Percentiles rank a stretch among this genome's conserved stretches.
Evolutionary conservation across 1,140 invertebrate species (phyloP).

Genomic region (Zaprionus gabonicus): DNA sequence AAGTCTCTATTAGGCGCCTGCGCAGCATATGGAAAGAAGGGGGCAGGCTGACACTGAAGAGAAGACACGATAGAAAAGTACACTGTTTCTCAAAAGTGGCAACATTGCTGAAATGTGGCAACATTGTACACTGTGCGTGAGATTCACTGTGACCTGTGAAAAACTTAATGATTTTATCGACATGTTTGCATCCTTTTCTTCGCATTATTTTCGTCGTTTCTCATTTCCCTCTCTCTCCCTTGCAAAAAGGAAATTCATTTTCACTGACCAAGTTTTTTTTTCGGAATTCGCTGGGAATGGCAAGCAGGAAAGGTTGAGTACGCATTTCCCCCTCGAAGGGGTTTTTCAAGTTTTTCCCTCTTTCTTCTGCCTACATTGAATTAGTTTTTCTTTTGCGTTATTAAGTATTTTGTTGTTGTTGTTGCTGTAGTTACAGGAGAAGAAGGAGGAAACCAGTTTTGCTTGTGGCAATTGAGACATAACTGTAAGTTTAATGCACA

Average conservation of each 20-base stretch:
- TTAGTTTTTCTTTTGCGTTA: slow-evolving; percentile 36
- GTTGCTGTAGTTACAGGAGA: background rate
- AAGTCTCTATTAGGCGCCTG: slow-evolving; percentile 62
- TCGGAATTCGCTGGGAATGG: slow-evolving; percentile 38
- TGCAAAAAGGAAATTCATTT: slow-evolving; percentile 69
- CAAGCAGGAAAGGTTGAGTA: slow-evolving; percentile 64
- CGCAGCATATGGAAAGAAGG: background rate
- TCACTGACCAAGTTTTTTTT: slow-evolving; percentile 56
- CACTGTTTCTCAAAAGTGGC: background rate
- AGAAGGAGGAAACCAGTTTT: slow-evolving; percentile 51
- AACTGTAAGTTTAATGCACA: slow-evolving; percentile 67
- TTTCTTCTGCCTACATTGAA: slow-evolving; percentile 44
- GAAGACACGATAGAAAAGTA: background rate
- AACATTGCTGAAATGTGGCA: background rate
- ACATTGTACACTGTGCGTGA: background rate
- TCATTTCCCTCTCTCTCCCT: background rate
- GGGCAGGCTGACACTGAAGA: background rate
- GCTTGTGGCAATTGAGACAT: slow-evolving; percentile 62
- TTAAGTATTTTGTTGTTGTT: slow-evolving; percentile 31
- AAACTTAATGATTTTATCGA: slow-evolving; percentile 36
- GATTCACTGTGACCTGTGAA: slow-evolving; percentile 18
- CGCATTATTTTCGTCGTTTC: slow-evolving; percentile 1
- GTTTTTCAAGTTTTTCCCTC: slow-evolving; percentile 45
- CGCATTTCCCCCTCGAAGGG: slow-evolving; percentile 24
- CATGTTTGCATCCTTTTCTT: slow-evolving; percentile 39